Base-by-base conservation (phyloP, 2,113 vertebrate genomes). In the Halcyon senegalensis region DNA sequence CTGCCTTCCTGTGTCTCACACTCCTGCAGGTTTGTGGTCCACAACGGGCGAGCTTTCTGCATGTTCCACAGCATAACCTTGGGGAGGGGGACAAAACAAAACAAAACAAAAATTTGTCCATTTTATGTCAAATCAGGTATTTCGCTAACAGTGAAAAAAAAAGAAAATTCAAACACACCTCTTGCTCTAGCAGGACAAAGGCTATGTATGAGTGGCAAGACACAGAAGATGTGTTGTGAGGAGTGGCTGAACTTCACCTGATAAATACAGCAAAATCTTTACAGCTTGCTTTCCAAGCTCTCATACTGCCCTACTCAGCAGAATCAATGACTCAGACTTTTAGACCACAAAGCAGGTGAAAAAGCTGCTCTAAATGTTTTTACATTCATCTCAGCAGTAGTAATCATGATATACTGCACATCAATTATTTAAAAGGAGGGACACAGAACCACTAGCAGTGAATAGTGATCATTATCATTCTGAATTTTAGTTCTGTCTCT, bases 61-160 rank as follows among this genome's bases (percentile, higher is more conserved):
- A 99, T 97, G 96, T 97, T 99, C 99, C 99, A 99, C 77, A 99
- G 97, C 97, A 99, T 98, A 72, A 99, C 98, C 99, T 99, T 86
- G 48, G 4, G 3, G 24, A 4, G 3, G 3, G 24, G 4, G 2
- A 28, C 96, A 18, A 9, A 3, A 23, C 7, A 39, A 23, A 64
- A 5, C 12, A 37, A 81, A 82, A 56, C n/a, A 27, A 4, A 75
- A 8, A 37, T 50, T 37, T 31, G 11, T 30, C 37, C 6, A 16
- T 46, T 74, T 90, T 16, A 90, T 3, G 3, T 56, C 48, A 80
- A 74, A 87, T 56, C 1, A 4, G 27, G 37, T n/a, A 9, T 87
- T 87, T 64, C 51, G 5, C 27, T 46, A 44, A 11, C 2, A 44
- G 33, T 24, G 60, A 53, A 59, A 77, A n/a, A 72, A 66, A 64